These are phyloP conservation scores for Scrobipalpa costella DNA, from an alignment of 2,888 invertebrate genomes.

Conservation along the genomic window DNA sequence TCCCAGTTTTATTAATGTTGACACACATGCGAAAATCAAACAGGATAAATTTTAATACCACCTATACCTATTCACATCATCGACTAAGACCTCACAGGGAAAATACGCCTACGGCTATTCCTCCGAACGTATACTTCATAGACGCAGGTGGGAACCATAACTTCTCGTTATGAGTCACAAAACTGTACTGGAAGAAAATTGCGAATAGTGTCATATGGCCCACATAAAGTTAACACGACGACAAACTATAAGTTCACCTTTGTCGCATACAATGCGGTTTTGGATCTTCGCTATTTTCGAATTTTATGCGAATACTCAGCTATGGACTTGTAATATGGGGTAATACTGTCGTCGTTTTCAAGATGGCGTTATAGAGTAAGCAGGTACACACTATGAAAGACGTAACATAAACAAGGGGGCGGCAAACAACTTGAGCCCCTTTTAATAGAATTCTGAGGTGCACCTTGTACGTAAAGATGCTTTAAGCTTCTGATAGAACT, in stretches of 20 bases:
- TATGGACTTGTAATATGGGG: slow-evolving; percentile 19
- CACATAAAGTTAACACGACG: slow-evolving; percentile 9
- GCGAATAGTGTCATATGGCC: slow-evolving; percentile 53
- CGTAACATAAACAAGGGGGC: slow-evolving; percentile 63
- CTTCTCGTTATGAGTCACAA: slow-evolving; percentile 50
- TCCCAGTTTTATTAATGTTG: too few relatives aligned
- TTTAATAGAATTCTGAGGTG: slow-evolving; percentile 68
- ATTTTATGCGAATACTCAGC: neutral
- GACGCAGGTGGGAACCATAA: slow-evolving; percentile 62
- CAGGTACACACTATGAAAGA: slow-evolving; percentile 54
- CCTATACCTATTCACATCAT: too few relatives aligned
- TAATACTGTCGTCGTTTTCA: slow-evolving; percentile 28
- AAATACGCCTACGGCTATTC: slow-evolving; percentile 18
- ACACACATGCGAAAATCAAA: too few relatives aligned
- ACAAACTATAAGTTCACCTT: neutral
- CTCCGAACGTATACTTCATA: slow-evolving; percentile 51
- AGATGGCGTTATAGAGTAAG: slow-evolving; percentile 17
- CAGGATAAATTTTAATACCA: too few relatives aligned
- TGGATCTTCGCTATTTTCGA: neutral
- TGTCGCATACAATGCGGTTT: neutral
- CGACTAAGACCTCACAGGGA: slow-evolving; percentile 8
- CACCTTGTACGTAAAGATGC: slow-evolving; percentile 61
- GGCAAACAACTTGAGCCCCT: slow-evolving; percentile 66
- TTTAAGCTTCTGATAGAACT: slow-evolving; percentile 34
- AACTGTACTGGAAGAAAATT: slow-evolving; percentile 53